These are phyloP conservation scores for Chelonus insularis DNA, from an alignment of 1,140 invertebrate genomes.

Conservation along the genomic window DNA sequence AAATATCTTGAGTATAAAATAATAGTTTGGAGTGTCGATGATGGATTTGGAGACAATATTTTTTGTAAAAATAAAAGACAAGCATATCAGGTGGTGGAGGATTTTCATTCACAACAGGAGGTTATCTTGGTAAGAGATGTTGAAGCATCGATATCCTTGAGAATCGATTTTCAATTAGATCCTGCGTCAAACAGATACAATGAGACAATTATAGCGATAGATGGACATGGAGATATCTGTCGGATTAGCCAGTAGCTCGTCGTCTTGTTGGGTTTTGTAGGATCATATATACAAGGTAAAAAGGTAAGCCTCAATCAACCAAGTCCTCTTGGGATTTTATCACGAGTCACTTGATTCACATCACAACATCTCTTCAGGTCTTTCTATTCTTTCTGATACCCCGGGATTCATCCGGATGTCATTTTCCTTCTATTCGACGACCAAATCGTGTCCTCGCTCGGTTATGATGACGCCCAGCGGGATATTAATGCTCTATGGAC, in stretches of 20 bases:
- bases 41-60: background rate
- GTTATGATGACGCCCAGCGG: constrained; percentile 29
- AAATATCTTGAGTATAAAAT: too few species aligned
- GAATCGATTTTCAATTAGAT: constrained; percentile 18
- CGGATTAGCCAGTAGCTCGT: constrained; percentile 43
- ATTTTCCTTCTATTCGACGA: constrained; percentile 6
- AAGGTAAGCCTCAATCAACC: background rate
- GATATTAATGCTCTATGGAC: constrained; percentile 20
- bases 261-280: background rate
- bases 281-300: background rate
- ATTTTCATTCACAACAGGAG: constrained; percentile 8
- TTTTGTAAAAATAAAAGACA: too few species aligned
- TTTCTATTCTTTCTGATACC: background rate
- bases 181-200: constrained; percentile 35
- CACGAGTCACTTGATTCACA: constrained; percentile 31
- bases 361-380: constrained; percentile 26
- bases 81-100: constrained; percentile 2
- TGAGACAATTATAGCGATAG: constrained; percentile 45
- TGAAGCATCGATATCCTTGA: background rate
- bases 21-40: background rate
- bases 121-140: constrained; percentile 1
- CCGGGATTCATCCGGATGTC: constrained; percentile 3
- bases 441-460: constrained; percentile 23
- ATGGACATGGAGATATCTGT: constrained; percentile 42
- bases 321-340: constrained; percentile 34